These are phyloP conservation scores for Pseudochirops corinnae DNA, from an alignment of 2,797 vertebrate genomes.

Conservation along the genomic window DNA sequence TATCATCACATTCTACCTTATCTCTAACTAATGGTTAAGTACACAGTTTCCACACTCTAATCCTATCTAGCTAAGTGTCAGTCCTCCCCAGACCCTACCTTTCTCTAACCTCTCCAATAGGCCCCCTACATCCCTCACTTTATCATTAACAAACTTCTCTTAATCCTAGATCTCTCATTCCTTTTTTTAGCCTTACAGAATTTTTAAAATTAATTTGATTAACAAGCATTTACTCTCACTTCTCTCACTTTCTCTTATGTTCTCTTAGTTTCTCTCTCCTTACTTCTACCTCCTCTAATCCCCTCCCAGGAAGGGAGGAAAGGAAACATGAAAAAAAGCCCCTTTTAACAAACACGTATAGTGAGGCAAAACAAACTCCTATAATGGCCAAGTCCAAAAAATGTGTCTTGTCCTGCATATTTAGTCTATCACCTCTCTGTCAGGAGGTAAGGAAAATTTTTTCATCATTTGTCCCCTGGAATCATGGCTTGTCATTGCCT, in stretches of 20 bases:
- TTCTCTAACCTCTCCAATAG: not conserved
- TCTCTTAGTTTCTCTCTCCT: not conserved
- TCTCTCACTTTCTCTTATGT: not conserved
- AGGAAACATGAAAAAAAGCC: not conserved
- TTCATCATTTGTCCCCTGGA: not conserved
- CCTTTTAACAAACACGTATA: not conserved
- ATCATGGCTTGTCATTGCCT: not conserved
- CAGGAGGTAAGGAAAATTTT: not conserved
- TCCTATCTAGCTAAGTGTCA: not conserved
- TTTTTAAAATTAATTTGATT: not conserved
- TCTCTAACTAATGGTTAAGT: not conserved
- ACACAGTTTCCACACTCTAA: not conserved
- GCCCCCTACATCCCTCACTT: not conserved
- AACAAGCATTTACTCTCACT: not conserved
- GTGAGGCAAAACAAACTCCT: not conserved
- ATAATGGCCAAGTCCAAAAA: not conserved
- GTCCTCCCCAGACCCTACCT: not conserved
- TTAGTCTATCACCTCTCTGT: not conserved
- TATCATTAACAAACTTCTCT: not conserved
- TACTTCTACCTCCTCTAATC: not conserved
- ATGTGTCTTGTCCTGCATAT: not conserved
- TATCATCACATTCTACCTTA: not conserved
- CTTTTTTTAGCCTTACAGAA: not conserved
- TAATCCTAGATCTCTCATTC: not conserved
- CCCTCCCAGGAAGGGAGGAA: not conserved